A percentile compares a stretch with the other conserved stretches of the same genome.
These are phyloP conservation scores for Erebia palarica DNA, from an alignment of 2,888 invertebrate genomes.

Conservation along the genomic window DNA sequence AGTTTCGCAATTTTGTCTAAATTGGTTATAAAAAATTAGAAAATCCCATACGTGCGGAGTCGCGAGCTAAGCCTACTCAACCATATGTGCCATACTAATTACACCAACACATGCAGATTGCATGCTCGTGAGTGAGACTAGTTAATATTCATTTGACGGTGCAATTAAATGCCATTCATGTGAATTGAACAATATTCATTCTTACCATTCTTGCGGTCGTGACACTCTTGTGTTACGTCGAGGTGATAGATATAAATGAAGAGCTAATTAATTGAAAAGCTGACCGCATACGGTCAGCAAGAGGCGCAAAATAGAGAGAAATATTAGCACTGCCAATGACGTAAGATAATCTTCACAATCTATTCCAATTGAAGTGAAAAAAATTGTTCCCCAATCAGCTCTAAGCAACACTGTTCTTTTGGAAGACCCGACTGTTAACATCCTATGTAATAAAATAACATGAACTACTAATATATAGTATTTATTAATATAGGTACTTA, in stretches of 20 bases:
- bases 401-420: no score
- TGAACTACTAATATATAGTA: no score
- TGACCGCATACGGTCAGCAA: neutral
- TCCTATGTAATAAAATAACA: no score
- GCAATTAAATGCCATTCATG: constrained; percentile 41
- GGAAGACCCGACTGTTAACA: no score
- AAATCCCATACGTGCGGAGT: constrained; percentile 10
- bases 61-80: constrained; percentile 31
- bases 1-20: no score
- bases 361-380: no score
- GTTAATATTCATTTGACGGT: constrained; percentile 42
- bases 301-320: no score
- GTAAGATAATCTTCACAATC: no score
- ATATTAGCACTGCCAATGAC: no score
- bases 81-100: constrained; percentile 57
- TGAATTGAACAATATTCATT: constrained; percentile 41
- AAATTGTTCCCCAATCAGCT: no score
- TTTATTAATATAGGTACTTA: no score
- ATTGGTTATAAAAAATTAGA: no score
- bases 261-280: neutral
- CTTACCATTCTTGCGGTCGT: constrained; percentile 35
- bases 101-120: constrained; percentile 47
- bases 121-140: constrained; percentile 39
- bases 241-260: constrained; percentile 14
- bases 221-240: constrained; percentile 18